Base-by-base conservation (phyloP, 1,140 invertebrate genomes). In the Aethina tumida region DNA sequence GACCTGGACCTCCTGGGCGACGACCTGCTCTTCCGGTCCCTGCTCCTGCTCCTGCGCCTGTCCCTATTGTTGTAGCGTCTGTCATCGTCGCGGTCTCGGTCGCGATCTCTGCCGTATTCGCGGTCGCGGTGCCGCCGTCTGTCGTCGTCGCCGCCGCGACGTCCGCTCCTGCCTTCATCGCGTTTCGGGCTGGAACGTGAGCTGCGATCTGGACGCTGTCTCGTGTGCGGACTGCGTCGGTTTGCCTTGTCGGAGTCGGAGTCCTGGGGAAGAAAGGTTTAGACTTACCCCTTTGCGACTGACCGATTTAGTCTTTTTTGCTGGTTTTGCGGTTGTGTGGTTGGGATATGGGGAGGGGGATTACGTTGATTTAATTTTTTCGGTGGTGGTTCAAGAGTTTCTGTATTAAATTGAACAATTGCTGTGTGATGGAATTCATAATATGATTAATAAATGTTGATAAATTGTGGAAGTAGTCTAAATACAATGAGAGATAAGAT, bases 201-300 rank as follows among this genome's bases (percentile, higher is more conserved):
- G 20, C 14, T 21, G 18, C 4, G 17, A 12, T 20, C 24, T 39
- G 18, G 28, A 31, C 16, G 30, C 37, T 17, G 20, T 40, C 19
- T 35, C 9, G 19, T 14, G 13, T 15, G 4, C 2, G 22, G 22
- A 14, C 14, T 26, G 27, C 35, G 15, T 4, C 4, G 6, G 15
- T 27, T 34, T n/a, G 32, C 12, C n/a, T n/a, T 10, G n/a, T 15
- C 3, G 12, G 33, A 38, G 34, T 45, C 35, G 2, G 48, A 50
- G 10, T 50, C 48, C 48, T 50, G 48, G 19, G 37, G 48, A 43
- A 42, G 39, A 50, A 50, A 49, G 28, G 40, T 39, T 39, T 29
- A 28, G 26, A 41, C 43, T 47, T 47, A 47, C 38, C 45, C n/a
- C n/a, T n/a, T n/a, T n/a, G n/a, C n/a, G n/a, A n/a, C n/a, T n/a